Base-by-base conservation (phyloP, 2,888 invertebrate genomes). In the Neuroscelio doddi region DNA sequence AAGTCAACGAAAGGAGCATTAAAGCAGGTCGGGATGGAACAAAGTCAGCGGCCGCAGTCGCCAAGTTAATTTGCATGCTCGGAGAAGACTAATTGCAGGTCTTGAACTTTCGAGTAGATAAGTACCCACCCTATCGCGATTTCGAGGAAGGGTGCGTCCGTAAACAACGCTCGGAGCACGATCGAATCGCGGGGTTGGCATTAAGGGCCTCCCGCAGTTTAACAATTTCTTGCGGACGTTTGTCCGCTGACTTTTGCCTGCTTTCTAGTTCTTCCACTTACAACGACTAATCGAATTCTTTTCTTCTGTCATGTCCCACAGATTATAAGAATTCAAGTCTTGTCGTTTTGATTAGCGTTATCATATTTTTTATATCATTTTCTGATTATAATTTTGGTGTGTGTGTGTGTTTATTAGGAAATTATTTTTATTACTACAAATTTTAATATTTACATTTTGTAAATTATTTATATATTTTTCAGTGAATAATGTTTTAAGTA, bases 41-140 rank as follows among this genome's bases (percentile, higher is more conserved):
- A 57, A 63, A 74, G 74, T 64, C 68, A 29, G 53, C 53, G 69
- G 52, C 42, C 69, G 72, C 67, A 74, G 72, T 73, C 73, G 70
- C 72, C 73, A 69, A 76, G 75, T 78, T 78, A 78, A 80, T 80
- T 79, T 80, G 76, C 80, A 78, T 78, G 71, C 77, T 69, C 69
- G 73, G 73, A 72, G 75, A 70, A 74, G 74, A 78, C 75, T 79
- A 78, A 80, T 80, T 78, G 77, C 78, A 72, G 76, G 73, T 75
- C 76, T 76, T 77, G 58, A 67, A 67, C 67, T 67, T 67, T 58
- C 58, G 34, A 55, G 55, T 47, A 59, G 66, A 66, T 66, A 66
- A 66, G 66, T 57, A 55, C 56, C 47, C 66, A 65, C 65, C 65
- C 56, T 50, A 49, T 16, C 58, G 63, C 51, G 51, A 39, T 63